Evolutionary conservation across 1,140 invertebrate species (phyloP).

Genomic region (Cotesia typhae): DNA sequence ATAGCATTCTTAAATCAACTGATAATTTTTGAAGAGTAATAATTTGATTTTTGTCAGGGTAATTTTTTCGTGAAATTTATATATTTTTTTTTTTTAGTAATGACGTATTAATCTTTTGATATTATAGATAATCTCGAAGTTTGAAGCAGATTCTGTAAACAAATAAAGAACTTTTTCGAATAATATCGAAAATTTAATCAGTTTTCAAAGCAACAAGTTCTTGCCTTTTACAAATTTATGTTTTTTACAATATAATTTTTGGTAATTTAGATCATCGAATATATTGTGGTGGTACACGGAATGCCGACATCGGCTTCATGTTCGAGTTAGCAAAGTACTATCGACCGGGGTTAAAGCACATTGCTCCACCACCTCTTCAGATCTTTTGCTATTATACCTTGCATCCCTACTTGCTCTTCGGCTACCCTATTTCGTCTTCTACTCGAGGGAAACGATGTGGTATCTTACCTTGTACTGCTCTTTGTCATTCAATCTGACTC

Average conservation of each 20-base stretch:
- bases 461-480: neutral
- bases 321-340: constrained; percentile 35
- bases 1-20: too few species aligned
- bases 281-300: neutral
- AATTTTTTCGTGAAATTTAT: too few species aligned
- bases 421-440: neutral
- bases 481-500: too few species aligned
- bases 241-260: neutral
- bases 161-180: too few species aligned
- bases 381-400: constrained; percentile 1
- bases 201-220: too few species aligned
- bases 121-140: too few species aligned
- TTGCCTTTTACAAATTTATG: neutral
- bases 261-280: constrained; percentile 11
- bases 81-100: too few species aligned
- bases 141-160: too few species aligned
- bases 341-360: constrained; percentile 38
- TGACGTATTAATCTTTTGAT: too few species aligned
- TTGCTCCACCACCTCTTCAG: constrained; percentile 23
- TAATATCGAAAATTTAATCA: too few species aligned
- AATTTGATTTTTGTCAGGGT: too few species aligned
- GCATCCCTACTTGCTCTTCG: neutral
- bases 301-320: constrained; percentile 28
- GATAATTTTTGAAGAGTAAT: too few species aligned
- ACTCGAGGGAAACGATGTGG: neutral